Evolutionary conservation across 2,888 invertebrate genomes (phyloP).

Genomic region (Poecilus cupreus): DNA sequence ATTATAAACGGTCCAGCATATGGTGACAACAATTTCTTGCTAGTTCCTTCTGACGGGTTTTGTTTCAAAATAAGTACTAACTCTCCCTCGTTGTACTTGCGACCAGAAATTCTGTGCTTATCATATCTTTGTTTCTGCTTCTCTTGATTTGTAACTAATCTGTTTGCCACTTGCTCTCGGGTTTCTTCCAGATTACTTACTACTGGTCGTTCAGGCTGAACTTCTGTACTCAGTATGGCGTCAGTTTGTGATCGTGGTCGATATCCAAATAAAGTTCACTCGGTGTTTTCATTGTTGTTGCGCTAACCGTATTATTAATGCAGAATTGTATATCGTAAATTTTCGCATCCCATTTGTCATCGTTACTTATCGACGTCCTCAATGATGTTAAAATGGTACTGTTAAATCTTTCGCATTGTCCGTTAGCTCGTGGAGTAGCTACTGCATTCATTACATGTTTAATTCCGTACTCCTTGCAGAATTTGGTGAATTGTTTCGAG

Average conservation of each 20-base stretch:
- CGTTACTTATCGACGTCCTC: too few relatives aligned
- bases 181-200: conserved; percentile 52
- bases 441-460: too few relatives aligned
- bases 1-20: conserved; percentile 61
- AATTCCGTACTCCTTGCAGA: background rate
- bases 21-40: conserved; percentile 59
- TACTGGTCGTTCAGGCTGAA: conserved; percentile 55
- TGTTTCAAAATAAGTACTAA: conserved; percentile 61
- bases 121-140: conserved; percentile 59
- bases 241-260: too few relatives aligned
- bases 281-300: too few relatives aligned
- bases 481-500: background rate
- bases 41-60: conserved; percentile 44
- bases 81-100: conserved; percentile 59
- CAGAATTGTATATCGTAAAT: too few relatives aligned
- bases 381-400: too few relatives aligned
- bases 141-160: conserved; percentile 12
- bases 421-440: too few relatives aligned
- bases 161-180: conserved; percentile 47
- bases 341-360: background rate
- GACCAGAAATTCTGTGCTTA: conserved; percentile 47
- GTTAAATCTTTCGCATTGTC: too few relatives aligned
- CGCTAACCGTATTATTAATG: too few relatives aligned
- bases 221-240: conserved; percentile 58
- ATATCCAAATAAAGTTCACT: too few relatives aligned